A percentile compares a stretch with the other conserved stretches of the same genome.
These are phyloP conservation scores for Euura lappo DNA, from an alignment of 1,140 invertebrate species.

Conservation along the genomic window DNA sequence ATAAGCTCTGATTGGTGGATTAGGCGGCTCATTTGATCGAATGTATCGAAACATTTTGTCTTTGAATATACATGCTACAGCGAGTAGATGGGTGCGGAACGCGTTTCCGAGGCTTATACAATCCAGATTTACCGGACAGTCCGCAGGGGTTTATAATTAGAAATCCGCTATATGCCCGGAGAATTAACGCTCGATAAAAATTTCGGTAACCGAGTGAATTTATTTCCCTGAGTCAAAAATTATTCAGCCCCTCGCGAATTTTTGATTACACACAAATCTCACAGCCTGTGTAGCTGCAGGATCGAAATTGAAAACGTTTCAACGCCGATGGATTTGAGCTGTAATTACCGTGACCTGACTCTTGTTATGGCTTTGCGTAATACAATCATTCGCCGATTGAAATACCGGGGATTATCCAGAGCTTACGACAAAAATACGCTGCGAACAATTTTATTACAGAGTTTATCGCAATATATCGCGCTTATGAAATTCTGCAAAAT, in stretches of 20 bases:
- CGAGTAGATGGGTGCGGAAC: too few species aligned
- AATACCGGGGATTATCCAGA: not conserved
- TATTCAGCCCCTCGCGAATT: not conserved
- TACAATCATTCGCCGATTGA: constrained; percentile 2
- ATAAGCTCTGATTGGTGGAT: not conserved
- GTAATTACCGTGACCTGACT: not conserved
- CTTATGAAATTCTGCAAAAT: too few species aligned
- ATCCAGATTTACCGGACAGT: too few species aligned
- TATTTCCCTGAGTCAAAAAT: too few species aligned
- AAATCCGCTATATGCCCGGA: too few species aligned
- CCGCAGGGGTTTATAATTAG: too few species aligned
- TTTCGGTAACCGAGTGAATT: too few species aligned
- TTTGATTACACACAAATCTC: not conserved
- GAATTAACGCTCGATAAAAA: too few species aligned
- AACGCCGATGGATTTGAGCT: not conserved
- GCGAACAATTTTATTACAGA: too few species aligned
- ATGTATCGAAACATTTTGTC: not conserved
- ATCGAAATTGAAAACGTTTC: not conserved
- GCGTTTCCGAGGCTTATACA: too few species aligned
- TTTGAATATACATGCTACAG: too few species aligned
- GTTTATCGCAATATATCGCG: too few species aligned
- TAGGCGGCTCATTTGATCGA: not conserved
- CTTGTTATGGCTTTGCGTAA: not conserved
- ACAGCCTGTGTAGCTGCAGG: not conserved
- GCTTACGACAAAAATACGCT: not conserved